Percentiles rank a stretch among this genome's conserved stretches.
phyloP scores from a whole-genome alignment of 2,113 vertebrate genomes.

The Oryzias melastigma region DNA sequence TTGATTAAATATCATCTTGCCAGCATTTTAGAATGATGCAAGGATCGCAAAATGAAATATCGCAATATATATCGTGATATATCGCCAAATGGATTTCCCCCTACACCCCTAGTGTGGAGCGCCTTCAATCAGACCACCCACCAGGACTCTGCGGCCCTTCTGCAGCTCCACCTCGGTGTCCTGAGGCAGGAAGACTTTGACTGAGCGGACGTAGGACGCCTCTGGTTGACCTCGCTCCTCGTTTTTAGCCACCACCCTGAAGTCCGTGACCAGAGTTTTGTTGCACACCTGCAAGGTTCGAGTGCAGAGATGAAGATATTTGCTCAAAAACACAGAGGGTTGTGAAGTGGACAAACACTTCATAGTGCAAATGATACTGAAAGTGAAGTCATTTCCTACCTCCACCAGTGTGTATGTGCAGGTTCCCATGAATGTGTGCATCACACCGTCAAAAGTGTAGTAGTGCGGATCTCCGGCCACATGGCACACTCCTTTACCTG shows the following conservation, averaged over 20 bases:
- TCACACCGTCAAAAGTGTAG: slow-evolving; percentile 86
- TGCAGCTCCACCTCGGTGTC: slow-evolving; percentile 78
- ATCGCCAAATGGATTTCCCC: too few relatives aligned
- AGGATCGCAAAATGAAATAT: too few relatives aligned
- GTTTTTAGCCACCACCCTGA: slow-evolving; percentile 86
- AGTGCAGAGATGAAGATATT: neutral
- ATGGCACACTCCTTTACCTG: slow-evolving; percentile 84
- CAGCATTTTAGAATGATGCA: too few relatives aligned
- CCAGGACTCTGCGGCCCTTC: slow-evolving; percentile 82
- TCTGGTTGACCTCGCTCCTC: slow-evolving; percentile 84
- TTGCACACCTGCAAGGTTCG: slow-evolving; percentile 64
- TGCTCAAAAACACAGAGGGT: too few relatives aligned
- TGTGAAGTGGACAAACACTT: neutral
- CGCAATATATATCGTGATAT: too few relatives aligned
- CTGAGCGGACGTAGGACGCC: slow-evolving; percentile 84
- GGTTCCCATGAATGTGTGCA: slow-evolving; percentile 90
- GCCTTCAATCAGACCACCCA: slow-evolving; percentile 42
- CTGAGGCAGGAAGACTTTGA: slow-evolving; percentile 77
- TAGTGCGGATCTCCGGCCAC: slow-evolving; percentile 89
- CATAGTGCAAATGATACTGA: neutral
- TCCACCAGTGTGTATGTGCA: slow-evolving; percentile 90
- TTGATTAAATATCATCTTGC: too few relatives aligned
- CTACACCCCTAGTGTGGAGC: neutral
- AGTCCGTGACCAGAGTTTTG: slow-evolving; percentile 71
- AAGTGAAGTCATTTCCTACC: slow-evolving; percentile 25